Evolutionary conservation across 2,888 invertebrate species (phyloP).

Genomic region (Allophyes oxyacanthae): DNA sequence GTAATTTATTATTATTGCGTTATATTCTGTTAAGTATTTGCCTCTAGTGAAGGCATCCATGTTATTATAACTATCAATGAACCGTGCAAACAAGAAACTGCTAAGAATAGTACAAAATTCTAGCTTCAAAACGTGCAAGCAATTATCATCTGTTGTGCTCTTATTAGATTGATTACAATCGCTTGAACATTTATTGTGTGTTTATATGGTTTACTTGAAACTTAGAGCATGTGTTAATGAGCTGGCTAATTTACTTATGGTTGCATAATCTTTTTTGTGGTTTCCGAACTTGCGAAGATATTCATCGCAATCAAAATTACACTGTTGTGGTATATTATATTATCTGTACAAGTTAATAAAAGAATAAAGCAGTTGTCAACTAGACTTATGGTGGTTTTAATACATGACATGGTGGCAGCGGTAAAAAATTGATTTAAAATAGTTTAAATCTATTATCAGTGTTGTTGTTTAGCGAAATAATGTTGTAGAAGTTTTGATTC

Average conservation of each 20-base stretch:
- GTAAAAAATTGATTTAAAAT: too few species aligned
- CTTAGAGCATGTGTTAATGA: conserved; percentile 29
- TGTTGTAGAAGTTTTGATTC: too few species aligned
- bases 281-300: background rate
- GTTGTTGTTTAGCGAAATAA: too few species aligned
- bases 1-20: too few species aligned
- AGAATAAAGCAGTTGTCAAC: too few species aligned
- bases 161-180: conserved; percentile 26
- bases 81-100: conserved; percentile 38
- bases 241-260: conserved; percentile 2
- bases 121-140: conserved; percentile 19
- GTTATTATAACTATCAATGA: conserved; percentile 29
- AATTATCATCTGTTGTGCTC: conserved; percentile 27
- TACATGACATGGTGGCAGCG: too few species aligned
- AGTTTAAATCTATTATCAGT: too few species aligned
- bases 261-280: background rate
- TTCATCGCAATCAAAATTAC: conserved; percentile 8
- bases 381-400: too few species aligned
- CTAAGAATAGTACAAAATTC: conserved; percentile 21
- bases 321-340: too few species aligned
- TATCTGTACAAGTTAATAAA: too few species aligned
- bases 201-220: conserved; percentile 17
- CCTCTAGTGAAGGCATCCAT: conserved; percentile 16
- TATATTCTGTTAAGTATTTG: too few species aligned
- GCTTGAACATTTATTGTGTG: conserved; percentile 20